Evolutionary conservation across 2,888 invertebrate species (phyloP).

Genomic region (Caenorhabditis becei): DNA sequence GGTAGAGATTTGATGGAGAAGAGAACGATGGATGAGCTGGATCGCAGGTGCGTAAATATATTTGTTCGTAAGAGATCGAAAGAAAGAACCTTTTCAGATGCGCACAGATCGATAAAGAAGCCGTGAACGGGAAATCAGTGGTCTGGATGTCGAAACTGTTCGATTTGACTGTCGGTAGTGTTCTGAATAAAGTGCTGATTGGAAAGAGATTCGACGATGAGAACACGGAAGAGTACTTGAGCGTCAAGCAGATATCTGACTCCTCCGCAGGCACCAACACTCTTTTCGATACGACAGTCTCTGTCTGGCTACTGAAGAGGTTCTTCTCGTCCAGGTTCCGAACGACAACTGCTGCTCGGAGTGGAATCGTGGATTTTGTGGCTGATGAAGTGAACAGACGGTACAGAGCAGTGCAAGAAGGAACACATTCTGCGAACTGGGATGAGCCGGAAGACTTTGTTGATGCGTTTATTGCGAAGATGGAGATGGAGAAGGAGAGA

Average conservation of each 20-base stretch:
- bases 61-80: too few relatives aligned
- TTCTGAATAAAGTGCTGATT: conserved; percentile 40
- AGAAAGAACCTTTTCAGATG: too few relatives aligned
- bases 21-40: conserved; percentile 50
- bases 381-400: conserved; percentile 13
- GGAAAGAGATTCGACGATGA: conserved; percentile 33
- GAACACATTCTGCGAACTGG: conserved; percentile 18
- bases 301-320: conserved; percentile 22
- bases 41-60: too few relatives aligned
- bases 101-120: conserved; percentile 30
- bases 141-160: conserved; percentile 39
- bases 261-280: not conserved
- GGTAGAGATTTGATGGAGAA: conserved; percentile 62
- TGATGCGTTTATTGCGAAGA: conserved; percentile 60
- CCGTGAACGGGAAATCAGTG: conserved; percentile 25
- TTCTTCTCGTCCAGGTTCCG: conserved; percentile 20
- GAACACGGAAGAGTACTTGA: conserved; percentile 32
- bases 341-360: not conserved
- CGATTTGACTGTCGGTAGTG: conserved; percentile 53
- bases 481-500: conserved; percentile 41
- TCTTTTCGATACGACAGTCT: conserved; percentile 29
- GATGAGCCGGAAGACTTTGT: conserved; percentile 61
- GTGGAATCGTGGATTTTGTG: conserved; percentile 6
- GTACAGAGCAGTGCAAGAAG: conserved; percentile 3
- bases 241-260: conserved; percentile 6